Conservation (phyloP, 1,140 invertebrate species). For the Temnothorax nylanderi region DNA sequence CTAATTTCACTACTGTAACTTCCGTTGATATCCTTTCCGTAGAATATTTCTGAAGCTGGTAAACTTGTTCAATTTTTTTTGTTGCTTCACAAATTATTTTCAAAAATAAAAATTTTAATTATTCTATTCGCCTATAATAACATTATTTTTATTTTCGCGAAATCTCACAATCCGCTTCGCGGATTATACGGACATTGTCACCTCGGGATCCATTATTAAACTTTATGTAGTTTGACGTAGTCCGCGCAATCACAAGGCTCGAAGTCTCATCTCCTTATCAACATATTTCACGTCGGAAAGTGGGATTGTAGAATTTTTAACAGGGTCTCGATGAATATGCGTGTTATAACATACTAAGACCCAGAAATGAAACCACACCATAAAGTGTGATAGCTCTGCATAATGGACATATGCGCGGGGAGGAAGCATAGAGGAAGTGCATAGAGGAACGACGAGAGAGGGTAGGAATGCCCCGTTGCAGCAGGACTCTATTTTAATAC, state of each 20-base stretch:
- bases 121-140: background rate
- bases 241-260: constrained; percentile 20
- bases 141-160: background rate
- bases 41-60: background rate
- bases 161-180: background rate
- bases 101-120: background rate
- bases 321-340: constrained; percentile 36
- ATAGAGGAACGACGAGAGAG: background rate
- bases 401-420: constrained; percentile 27
- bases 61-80: constrained; percentile 12
- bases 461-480: constrained; percentile 1
- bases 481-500: constrained; percentile 75
- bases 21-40: constrained; percentile 23
- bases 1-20: constrained; percentile 51
- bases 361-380: constrained; percentile 17
- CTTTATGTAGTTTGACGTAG: background rate
- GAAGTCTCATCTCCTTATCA: constrained; percentile 29
- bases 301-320: constrained; percentile 36
- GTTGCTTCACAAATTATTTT: background rate
- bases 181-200: background rate
- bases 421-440: constrained; percentile 13
- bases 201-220: constrained; percentile 27
- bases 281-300: constrained; percentile 19
- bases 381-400: constrained; percentile 29
- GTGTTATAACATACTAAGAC: constrained; percentile 49